phyloP scores from a whole-genome alignment of 64 coral and sea anemone species.

The Pocillopora damicornis region DNA sequence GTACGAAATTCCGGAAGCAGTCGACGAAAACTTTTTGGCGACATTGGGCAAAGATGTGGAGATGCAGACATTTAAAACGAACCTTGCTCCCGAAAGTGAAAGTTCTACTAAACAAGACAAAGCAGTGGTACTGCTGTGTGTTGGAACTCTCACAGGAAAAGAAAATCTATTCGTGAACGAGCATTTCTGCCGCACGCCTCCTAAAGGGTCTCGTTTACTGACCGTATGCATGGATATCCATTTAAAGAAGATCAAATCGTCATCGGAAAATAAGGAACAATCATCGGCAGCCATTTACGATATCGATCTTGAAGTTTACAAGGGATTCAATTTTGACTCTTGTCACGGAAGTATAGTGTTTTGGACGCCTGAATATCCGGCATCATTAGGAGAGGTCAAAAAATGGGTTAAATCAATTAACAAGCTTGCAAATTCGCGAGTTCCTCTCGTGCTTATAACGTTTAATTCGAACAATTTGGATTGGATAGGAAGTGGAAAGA shows the following conservation, averaged over 20 bases:
- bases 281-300: not conserved
- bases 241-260: constrained; percentile 2
- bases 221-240: constrained; percentile 11
- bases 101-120: not conserved
- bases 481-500: constrained; percentile 31
- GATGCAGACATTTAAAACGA: constrained; percentile 49
- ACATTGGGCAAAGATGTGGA: constrained; percentile 6
- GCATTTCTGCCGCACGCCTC: not conserved
- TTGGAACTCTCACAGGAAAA: constrained; percentile 6
- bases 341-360: constrained; percentile 25
- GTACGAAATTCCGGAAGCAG: constrained; percentile 34
- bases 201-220: not conserved
- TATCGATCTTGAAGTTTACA: not conserved
- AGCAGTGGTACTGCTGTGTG: not conserved
- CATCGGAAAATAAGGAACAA: not conserved
- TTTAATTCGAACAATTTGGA: constrained; percentile 14
- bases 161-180: not conserved
- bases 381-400: not conserved
- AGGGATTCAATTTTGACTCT: constrained; percentile 9
- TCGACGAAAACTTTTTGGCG: not conserved
- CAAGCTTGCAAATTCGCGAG: not conserved
- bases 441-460: constrained; percentile 15
- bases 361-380: constrained; percentile 3
- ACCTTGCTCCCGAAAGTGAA: not conserved
- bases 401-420: not conserved